Evolutionary conservation across 2,888 invertebrate genomes (phyloP).

Genomic region (Plagodis pulveraria): DNA sequence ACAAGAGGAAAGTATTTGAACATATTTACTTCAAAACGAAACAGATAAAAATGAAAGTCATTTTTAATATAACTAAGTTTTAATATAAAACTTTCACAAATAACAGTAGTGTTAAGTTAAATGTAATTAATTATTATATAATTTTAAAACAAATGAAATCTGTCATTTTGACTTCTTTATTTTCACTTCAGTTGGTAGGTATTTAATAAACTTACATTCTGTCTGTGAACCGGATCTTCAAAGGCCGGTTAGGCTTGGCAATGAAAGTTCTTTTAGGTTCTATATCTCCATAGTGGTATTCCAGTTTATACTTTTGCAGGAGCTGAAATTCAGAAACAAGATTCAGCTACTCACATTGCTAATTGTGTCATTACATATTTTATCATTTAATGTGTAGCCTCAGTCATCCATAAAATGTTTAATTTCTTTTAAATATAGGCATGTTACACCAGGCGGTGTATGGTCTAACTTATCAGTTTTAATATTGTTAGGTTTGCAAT

Average conservation of each 20-base stretch:
- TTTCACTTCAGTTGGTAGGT: slow-evolving; percentile 1
- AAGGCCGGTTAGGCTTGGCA: slow-evolving; percentile 84
- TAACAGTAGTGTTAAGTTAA: slow-evolving; percentile 29
- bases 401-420: no score
- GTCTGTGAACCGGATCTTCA: slow-evolving; percentile 87
- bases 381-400: no score
- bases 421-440: no score
- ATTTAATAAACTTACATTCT: slow-evolving; percentile 51
- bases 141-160: slow-evolving; percentile 31
- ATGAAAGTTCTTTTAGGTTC: slow-evolving; percentile 83
- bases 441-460: no score
- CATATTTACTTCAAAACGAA: slow-evolving; percentile 86
- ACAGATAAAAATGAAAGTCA: slow-evolving; percentile 50
- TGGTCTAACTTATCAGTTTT: no score
- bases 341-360: no score
- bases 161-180: neutral
- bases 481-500: no score
- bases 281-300: slow-evolving; percentile 88
- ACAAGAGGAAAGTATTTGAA: slow-evolving; percentile 97
- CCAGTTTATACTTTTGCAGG: slow-evolving; percentile 85
- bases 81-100: slow-evolving; percentile 18
- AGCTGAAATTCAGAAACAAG: slow-evolving; percentile 68
- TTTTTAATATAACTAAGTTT: slow-evolving; percentile 9
- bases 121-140: neutral
- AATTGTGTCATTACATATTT: no score